Conservation (phyloP, 2,797 vertebrate genomes). For the Macropus fuliginosus region DNA sequence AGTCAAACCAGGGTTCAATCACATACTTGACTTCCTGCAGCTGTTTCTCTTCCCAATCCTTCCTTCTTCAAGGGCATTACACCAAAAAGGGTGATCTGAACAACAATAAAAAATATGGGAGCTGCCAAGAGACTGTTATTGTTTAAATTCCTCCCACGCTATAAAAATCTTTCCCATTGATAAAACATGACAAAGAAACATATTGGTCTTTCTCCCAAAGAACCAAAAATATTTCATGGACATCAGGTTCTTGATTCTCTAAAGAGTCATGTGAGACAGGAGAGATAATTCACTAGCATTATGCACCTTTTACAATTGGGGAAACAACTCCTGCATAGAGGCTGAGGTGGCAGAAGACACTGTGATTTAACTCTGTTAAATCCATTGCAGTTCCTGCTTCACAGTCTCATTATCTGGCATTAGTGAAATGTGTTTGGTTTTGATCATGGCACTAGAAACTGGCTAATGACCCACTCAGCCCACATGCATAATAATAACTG, state of each 20-base stretch:
- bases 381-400: too few relatives aligned
- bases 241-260: not conserved
- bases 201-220: not conserved
- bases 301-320: not conserved
- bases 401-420: not conserved
- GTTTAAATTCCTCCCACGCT: not conserved
- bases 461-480: slow-evolving; percentile 47
- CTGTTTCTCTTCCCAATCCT: slow-evolving; percentile 50
- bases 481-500: slow-evolving; percentile 42
- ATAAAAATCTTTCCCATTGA: not conserved
- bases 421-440: slow-evolving; percentile 17
- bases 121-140: not conserved
- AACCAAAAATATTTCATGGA: not conserved
- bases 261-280: not conserved
- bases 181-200: not conserved
- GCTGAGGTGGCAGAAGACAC: not conserved
- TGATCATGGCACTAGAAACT: not conserved
- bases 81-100: not conserved
- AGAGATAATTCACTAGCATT: not conserved
- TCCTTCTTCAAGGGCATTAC: slow-evolving; percentile 4
- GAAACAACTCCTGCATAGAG: slow-evolving; percentile 1
- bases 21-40: slow-evolving; percentile 71
- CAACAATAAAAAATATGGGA: not conserved
- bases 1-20: slow-evolving; percentile 72
- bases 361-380: not conserved